Evolutionary conservation across 2,888 invertebrate species (phyloP), one percentile per base, ranked within the genome.

Genomic region (Caenorhabditis wallacei): DNA sequence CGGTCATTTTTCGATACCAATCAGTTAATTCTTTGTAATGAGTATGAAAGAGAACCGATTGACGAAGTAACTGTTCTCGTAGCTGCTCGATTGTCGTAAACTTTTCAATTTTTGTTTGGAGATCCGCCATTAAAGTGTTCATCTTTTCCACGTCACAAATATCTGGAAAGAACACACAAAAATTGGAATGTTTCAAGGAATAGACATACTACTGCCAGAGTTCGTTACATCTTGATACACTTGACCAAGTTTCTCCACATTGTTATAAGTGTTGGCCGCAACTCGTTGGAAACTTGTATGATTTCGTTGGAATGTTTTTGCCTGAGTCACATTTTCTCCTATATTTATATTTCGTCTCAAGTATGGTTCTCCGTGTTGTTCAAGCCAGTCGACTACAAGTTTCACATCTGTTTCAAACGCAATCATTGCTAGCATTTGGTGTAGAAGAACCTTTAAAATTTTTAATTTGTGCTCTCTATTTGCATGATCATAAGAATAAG

Each of bases 321-420:
- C 86, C 26, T 84, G 69, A 11, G 54, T 51, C 20, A 79, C 68
- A 54, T 84, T 87, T 10, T 87, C 82, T 2, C 87, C 91, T 20
- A 91, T 91, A 35, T 78, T 80, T 0, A 84, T 83, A 46, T 91
- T 91, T 56, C 87, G 86, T 22, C 66, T 66, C 18, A 91, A 72
- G 63, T 89, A 91, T 1, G 91, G 88, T 64, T 91, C 91, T 8
- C 91, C 91, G 68, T 91, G 90, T 16, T 88, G 79, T n/a, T 91
- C 87, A 46, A 91, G 81, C 91, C 91, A 91, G 40, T 89, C 88
- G 10, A 91, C 82, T 1, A 91, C 91, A 56, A 84, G 71, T 51
- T 85, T 82, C 5, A 85, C 84, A 74, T 89, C 89, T 2, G 85
- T 84, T 56, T 89, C 85, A 54, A 89, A 88, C 16, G 86, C 88